phyloP scores from a whole-genome alignment of 2,888 invertebrate genomes.

The Melanchra persicariae region DNA sequence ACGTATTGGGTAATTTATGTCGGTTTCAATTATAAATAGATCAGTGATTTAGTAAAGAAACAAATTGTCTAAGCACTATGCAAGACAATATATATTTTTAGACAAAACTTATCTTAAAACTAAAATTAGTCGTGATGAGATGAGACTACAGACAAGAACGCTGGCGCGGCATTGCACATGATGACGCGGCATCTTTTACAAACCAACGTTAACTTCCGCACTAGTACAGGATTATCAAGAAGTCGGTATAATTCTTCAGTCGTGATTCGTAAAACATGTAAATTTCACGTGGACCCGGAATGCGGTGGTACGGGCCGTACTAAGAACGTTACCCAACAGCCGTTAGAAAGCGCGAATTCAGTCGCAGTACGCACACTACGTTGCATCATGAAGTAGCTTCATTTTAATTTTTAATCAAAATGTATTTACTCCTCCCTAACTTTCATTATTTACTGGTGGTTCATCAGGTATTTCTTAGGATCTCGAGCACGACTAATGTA shows the following conservation, averaged over 20 bases:
- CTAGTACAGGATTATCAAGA: conserved; percentile 5
- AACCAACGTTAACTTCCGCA: conserved; percentile 24
- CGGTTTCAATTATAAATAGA: conserved; percentile 8
- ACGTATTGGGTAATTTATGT: neutral
- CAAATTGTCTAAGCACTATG: conserved; percentile 4
- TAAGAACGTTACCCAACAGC: conserved; percentile 82
- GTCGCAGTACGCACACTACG: conserved; percentile 76
- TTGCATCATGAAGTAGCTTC: conserved; percentile 78
- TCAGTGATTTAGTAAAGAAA: conserved; percentile 7
- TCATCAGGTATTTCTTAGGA: neutral
- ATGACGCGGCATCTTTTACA: conserved; percentile 44
- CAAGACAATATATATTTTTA: neutral
- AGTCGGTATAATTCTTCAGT: conserved; percentile 16
- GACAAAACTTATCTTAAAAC: neutral
- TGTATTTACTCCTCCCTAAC: neutral
- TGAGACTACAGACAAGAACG: conserved; percentile 22
- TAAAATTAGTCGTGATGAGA: conserved; percentile 27
- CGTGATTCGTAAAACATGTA: conserved; percentile 64
- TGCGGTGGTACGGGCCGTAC: conserved; percentile 73
- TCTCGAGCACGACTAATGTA: too few relatives aligned
- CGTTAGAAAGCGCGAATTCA: conserved; percentile 85
- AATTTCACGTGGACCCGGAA: conserved; percentile 72
- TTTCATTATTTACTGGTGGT: neutral
- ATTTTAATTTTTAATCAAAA: conserved; percentile 45
- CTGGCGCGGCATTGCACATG: conserved; percentile 28